These are phyloP conservation scores for Drosophila kanekoi DNA, from an alignment of 2,888 invertebrate genomes.

Conservation along the genomic window DNA sequence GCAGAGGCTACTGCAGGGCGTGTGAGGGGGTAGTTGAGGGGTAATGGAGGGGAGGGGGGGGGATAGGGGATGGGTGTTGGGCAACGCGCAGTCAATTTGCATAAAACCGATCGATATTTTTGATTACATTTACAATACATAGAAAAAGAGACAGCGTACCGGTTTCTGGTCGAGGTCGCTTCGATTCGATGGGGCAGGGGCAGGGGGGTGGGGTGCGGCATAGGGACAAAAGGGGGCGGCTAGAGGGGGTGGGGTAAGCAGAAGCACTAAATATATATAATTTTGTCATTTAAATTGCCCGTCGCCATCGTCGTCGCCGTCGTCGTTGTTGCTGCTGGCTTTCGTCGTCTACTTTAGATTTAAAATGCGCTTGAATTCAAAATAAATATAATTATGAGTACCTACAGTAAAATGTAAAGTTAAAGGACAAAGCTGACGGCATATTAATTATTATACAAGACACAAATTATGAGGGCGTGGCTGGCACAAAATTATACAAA, in stretches of 20 bases:
- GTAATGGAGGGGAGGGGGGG: constrained; percentile 1
- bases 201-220: neutral
- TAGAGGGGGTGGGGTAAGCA: constrained; percentile 6
- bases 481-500: constrained; percentile 38
- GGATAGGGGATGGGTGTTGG: constrained; percentile 37
- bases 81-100: constrained; percentile 83
- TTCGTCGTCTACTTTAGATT: constrained; percentile 61
- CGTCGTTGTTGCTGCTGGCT: constrained; percentile 22
- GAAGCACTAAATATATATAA: constrained; percentile 76
- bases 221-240: neutral
- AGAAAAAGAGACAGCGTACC: constrained; percentile 68
- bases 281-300: constrained; percentile 79
- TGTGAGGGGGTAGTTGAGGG: neutral
- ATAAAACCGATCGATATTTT: constrained; percentile 85
- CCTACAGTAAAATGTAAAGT: constrained; percentile 69
- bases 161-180: constrained; percentile 67
- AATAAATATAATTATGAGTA: constrained; percentile 82
- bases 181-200: constrained; percentile 33
- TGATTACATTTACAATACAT: constrained; percentile 78
- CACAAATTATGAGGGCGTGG: constrained; percentile 63
- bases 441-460: constrained; percentile 80
- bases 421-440: constrained; percentile 62
- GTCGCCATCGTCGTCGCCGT: constrained; percentile 26
- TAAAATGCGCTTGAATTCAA: constrained; percentile 78
- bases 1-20: neutral